phyloP scores from a whole-genome alignment of 2,888 invertebrate genomes.

The Troides aeacus region DNA sequence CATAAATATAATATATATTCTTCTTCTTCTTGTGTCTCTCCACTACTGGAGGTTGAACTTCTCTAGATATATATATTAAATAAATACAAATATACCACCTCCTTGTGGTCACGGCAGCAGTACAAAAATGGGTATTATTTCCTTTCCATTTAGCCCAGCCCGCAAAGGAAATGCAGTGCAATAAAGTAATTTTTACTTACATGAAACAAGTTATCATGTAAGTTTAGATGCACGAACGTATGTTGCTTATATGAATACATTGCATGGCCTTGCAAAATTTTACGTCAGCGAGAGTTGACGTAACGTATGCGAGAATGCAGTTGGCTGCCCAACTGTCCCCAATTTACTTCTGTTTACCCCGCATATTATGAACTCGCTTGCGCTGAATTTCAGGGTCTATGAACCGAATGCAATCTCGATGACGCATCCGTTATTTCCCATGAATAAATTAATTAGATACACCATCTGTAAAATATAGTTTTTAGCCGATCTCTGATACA shows the following conservation, averaged over 20 bases:
- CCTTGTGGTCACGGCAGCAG: neutral
- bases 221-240: constrained; percentile 24
- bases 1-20: too few species aligned
- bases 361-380: constrained; percentile 24
- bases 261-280: constrained; percentile 24
- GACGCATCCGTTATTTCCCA: neutral
- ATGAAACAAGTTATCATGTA: constrained; percentile 24
- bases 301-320: constrained; percentile 21
- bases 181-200: constrained; percentile 24
- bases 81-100: neutral
- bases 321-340: constrained; percentile 25
- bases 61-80: too few species aligned
- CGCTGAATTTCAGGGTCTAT: constrained; percentile 15
- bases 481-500: neutral
- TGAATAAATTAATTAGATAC: neutral
- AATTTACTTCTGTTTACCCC: constrained; percentile 28
- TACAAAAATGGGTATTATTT: neutral
- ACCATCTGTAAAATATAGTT: neutral
- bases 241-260: constrained; percentile 12
- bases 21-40: too few species aligned
- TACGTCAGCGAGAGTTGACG: constrained; percentile 22
- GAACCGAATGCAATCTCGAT: constrained; percentile 15
- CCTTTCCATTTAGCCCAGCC: neutral
- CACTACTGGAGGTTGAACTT: too few species aligned
- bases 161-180: constrained; percentile 24